These are phyloP conservation scores for Suricata suricatta DNA, from an alignment of 2,113 vertebrate genomes.

Conservation along the genomic window DNA sequence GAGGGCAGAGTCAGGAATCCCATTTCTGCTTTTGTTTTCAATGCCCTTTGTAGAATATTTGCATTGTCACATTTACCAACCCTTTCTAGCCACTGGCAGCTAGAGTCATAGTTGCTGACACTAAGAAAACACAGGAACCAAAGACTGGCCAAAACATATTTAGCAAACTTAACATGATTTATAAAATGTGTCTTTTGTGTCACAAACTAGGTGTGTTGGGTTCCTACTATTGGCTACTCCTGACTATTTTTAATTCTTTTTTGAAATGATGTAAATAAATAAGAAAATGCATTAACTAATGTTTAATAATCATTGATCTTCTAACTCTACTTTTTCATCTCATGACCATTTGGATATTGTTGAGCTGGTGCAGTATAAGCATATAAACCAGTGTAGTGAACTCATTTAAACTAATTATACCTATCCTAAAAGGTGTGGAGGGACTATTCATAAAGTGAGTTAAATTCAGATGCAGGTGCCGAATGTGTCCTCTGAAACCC, in stretches of 20 bases:
- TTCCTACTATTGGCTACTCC: background rate
- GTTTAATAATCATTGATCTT: background rate
- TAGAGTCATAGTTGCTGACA: background rate
- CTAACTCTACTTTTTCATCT: background rate
- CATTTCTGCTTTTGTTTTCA: background rate
- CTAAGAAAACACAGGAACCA: background rate
- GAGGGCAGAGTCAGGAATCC: background rate
- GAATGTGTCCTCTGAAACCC: background rate
- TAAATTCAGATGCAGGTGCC: constrained; percentile 16
- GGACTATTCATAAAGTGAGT: background rate
- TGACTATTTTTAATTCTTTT: background rate
- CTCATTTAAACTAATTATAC: constrained; percentile 3
- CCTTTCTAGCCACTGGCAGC: background rate
- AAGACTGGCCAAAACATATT: background rate
- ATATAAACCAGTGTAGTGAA: constrained; percentile 10
- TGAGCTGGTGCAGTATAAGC: background rate
- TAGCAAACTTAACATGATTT: background rate
- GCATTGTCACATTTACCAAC: background rate
- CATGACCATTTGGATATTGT: background rate
- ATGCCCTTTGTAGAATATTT: background rate
- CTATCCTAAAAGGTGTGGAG: background rate
- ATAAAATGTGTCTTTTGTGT: background rate
- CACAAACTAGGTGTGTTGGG: background rate
- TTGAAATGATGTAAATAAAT: background rate
- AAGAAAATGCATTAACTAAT: background rate